Conservation (phyloP, 1,140 invertebrate genomes). For the Calephelis virginiensis region DNA sequence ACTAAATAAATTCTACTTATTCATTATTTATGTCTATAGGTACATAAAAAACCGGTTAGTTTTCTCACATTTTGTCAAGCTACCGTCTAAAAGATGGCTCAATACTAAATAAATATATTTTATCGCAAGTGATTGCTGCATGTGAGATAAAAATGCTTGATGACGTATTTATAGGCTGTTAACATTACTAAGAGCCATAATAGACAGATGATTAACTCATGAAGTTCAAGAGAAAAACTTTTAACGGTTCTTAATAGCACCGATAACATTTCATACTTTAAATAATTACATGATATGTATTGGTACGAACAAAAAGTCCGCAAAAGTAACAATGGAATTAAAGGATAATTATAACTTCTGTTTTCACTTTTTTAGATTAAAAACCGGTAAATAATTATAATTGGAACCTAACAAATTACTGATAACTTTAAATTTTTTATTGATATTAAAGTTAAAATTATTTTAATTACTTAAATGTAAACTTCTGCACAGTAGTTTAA, state of each 20-base stretch:
- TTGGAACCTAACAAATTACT: too few relatives aligned
- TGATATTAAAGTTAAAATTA: too few relatives aligned
- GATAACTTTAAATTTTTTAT: too few relatives aligned
- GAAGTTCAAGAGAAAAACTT: conserved; percentile 9
- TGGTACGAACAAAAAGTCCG: not conserved
- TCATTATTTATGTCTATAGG: not conserved
- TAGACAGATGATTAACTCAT: conserved; percentile 14
- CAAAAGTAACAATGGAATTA: too few relatives aligned
- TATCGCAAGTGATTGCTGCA: conserved; percentile 7
- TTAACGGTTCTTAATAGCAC: not conserved
- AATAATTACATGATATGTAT: conserved; percentile 3
- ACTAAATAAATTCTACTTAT: conserved; percentile 2
- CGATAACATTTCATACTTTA: conserved; percentile 5
- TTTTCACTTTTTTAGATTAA: too few relatives aligned
- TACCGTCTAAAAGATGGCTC: conserved; percentile 1
- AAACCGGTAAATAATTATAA: too few relatives aligned
- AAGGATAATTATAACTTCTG: too few relatives aligned
- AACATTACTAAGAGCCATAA: conserved; percentile 10
- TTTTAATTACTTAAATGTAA: too few relatives aligned
- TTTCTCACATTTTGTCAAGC: conserved; percentile 10
- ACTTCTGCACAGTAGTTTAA: too few relatives aligned
- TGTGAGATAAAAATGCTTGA: conserved; percentile 9
- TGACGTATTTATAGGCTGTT: conserved; percentile 10
- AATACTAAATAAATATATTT: conserved; percentile 10
- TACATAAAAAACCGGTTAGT: conserved; percentile 4